Evolutionary conservation across 1,140 invertebrate species (phyloP), one percentile per base, ranked within the genome.

Genomic region (Asbolus verrucosus): DNA sequence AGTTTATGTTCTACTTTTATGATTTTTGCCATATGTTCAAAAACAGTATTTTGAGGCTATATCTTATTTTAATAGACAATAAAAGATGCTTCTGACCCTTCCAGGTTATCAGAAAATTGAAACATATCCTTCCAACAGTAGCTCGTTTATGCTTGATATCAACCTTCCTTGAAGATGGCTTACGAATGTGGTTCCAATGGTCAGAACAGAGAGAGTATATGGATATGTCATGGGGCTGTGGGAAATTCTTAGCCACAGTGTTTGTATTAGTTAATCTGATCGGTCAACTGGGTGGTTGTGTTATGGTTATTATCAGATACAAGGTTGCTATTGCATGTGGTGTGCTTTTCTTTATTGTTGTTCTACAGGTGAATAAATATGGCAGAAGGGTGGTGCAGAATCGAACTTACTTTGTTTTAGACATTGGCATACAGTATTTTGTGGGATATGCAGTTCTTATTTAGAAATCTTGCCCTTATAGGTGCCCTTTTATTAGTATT

Each of bases 121-220:
- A 99, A 84, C 89, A 96, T 83, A 86, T 98, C 65, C 84, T 99
- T 75, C 98, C 98, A 14, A 98, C 97, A 70, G 85, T 98, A 54
- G 98, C 98, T 1, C 87, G 98, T 69, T 84, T 99, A 30, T 99
- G 97, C 82, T 88, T 99, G n/a, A 98, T 99, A 75, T 96, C 96
- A 67, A 99, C 98, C 75, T 99, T 99, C 85, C 87, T 99, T 19
- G 98, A 99, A 86, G 98, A 99, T 89, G 98, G 98, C 0, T 86
- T 99, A 31, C 89, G 98, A 70, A 99, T 99, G 98, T 99, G 95
- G 91, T 92, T 95, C 77, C 98, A 99, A 83, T 99, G 98, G 98
- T 89, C 89, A 24, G 96, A 99, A 79, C 98, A 99, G 81, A 86
- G 96, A 24, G 96, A 99, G 78, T 99, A 99, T 79, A 98, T 99